Evolutionary conservation across 2,888 invertebrate species (phyloP), one percentile per base, ranked within the genome.

Genomic region (Graphium colonna): DNA sequence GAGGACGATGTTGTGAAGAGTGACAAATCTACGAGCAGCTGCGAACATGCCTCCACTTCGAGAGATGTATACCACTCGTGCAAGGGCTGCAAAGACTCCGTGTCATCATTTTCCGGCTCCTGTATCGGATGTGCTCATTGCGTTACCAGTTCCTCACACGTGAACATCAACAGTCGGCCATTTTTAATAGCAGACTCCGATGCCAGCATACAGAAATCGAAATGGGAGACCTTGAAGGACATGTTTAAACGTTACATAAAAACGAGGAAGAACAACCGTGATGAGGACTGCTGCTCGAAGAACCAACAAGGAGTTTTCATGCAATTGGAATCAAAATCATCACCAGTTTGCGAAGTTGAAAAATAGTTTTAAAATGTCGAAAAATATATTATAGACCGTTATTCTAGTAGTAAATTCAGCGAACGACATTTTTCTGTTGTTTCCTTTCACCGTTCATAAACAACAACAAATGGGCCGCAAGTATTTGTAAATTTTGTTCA

Each of bases 41-140:
- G 63, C 18, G 77, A 78, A 47, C 71, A 67, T 1, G 74, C 85
- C 0, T 75, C 85, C 4, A 85, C 84, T 7, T 85, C 84, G 1
- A 69, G 75, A 26, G 80, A 77, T 0, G 54, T 78, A 15, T 71
- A 76, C 21, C 21, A 21, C 10, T 77, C 74, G 1, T 77, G 76
- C 50, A 79, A 77, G 1, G 79, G 82, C 57, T 71, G 52, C 51
- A 74, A 75, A 31, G 75, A 73, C 12, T 36, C n/a, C 12, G 13
- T 12, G 3, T 21, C 21, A 2, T 59, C 60, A 1, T 63, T 61
- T 51, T 74, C 75, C 1, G 64, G 60, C 43, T 72, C 67, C 56
- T 68, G 69, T 50, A 67, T 61, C 3, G 57, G 59, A 46, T 77
- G 75, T 62, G 78, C 76, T 3, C 75, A 75, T 56, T 68, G 67